Base-by-base conservation (phyloP, 1,140 invertebrate species). In the Maniola jurtina region DNA sequence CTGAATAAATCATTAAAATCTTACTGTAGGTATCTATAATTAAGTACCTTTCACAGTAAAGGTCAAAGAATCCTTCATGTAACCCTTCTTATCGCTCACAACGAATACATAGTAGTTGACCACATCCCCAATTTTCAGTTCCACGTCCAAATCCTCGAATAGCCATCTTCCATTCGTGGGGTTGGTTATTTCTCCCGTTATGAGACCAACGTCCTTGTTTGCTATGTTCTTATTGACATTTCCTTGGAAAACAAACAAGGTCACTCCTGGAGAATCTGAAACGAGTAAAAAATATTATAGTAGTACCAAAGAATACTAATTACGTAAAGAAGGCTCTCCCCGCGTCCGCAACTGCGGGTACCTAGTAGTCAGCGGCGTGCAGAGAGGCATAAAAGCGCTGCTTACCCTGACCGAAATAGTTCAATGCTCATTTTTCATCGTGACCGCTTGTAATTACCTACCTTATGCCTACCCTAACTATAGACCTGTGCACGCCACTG, bases 81-180 rank as follows among this genome's bases (percentile, higher is more conserved):
- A 83, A 0, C 78, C 74, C 5, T 25, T 25, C 5, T 74, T 73
- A 15, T 90, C 64, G 5, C 71, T 64, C 14, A 84, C 75, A 0
- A 84, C 83, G 61, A 84, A 81, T 8, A 90, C 81, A 71, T 91
- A 91, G 52, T 92, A 92, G 62, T 88, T 64, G 40, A 92, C 80
- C 11, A 85, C 71, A 58, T 92, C 90, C 9, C 83, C 84, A 0
- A 74, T 47, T 57, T 76, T 76, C 6, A 92, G 61, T 25, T 61
- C 35, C 5, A 86, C 15, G 10, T 77, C 36, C 0, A 55, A 35
- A 16, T 90, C 72, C 47, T 86, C 73, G 55, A 81, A 76, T 0
- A 69, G 64, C 91, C 91, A 92, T 10, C 71, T n/a, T 6, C 65
- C 65, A 48, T 66, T 38, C 0, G 42, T 68, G 5, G 75, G 72